These are phyloP conservation scores for Carduelis carduelis DNA, from an alignment of 2,797 vertebrate species.

Conservation along the genomic window DNA sequence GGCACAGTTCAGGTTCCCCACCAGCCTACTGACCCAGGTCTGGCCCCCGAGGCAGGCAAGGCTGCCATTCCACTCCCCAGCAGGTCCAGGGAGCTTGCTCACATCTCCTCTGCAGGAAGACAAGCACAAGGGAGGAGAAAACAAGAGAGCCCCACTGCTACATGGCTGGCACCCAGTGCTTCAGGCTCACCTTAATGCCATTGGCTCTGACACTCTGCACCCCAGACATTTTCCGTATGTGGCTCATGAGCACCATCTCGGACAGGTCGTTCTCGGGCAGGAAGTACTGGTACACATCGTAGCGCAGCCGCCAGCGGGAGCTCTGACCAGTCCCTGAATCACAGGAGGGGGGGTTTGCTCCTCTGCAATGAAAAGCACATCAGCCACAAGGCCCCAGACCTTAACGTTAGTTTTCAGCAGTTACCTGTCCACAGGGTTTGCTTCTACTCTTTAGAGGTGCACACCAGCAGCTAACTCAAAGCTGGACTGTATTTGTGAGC, in stretches of 20 bases:
- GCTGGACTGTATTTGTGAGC: neutral
- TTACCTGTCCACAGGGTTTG: neutral
- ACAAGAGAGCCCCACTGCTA: neutral
- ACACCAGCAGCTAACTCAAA: neutral
- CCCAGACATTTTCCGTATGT: conserved; percentile 79
- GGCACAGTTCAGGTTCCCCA: neutral
- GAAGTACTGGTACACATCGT: conserved; percentile 92
- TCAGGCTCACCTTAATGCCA: conserved; percentile 78
- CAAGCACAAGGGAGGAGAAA: neutral
- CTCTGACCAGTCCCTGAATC: conserved; percentile 60
- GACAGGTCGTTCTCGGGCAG: conserved; percentile 86
- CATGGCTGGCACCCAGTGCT: fast-evolving
- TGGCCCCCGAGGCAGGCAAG: neutral
- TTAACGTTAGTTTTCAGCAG: neutral
- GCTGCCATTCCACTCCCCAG: neutral
- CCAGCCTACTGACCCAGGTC: neutral
- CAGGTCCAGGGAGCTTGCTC: neutral
- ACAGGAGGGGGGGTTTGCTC: conserved; percentile 73
- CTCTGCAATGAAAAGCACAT: conserved; percentile 71
- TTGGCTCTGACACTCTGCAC: conserved; percentile 71
- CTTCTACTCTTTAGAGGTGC: neutral
- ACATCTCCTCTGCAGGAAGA: neutral
- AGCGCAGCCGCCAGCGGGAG: conserved; percentile 84
- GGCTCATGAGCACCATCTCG: conserved; percentile 76
- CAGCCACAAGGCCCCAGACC: neutral